Evolutionary conservation across 1,140 invertebrate species (phyloP).

Genomic region (Dryas iulia): DNA sequence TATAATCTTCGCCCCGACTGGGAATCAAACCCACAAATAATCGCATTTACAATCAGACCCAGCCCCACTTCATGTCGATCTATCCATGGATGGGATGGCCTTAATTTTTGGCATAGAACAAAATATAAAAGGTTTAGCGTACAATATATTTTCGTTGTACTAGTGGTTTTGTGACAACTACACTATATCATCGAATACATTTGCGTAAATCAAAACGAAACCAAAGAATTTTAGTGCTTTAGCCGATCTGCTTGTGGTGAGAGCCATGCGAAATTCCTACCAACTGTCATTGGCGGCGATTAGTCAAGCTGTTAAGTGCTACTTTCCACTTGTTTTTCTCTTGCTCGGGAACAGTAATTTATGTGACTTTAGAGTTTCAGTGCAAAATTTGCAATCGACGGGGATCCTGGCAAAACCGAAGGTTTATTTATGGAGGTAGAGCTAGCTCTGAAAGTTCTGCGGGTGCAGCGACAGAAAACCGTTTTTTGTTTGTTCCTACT

Average conservation of each 20-base stretch:
- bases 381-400: slow-evolving; percentile 72
- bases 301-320: slow-evolving; percentile 76
- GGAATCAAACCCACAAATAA: too few species aligned
- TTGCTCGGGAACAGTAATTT: slow-evolving; percentile 70
- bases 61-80: too few species aligned
- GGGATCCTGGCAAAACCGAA: slow-evolving; percentile 71
- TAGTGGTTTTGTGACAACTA: not conserved
- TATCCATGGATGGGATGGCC: too few species aligned
- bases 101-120: not conserved
- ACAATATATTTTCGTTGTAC: not conserved
- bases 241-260: slow-evolving; percentile 25
- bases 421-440: slow-evolving; percentile 75
- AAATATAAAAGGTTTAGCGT: not conserved
- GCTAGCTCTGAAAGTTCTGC: slow-evolving; percentile 70
- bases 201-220: slow-evolving; percentile 33
- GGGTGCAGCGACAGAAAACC: slow-evolving; percentile 49
- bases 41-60: too few species aligned
- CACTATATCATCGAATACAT: slow-evolving; percentile 28
- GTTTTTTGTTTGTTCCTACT: slow-evolving; percentile 53
- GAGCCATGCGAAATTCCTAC: slow-evolving; percentile 46
- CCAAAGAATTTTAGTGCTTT: slow-evolving; percentile 18
- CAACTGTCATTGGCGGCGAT: slow-evolving; percentile 71
- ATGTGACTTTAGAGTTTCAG: slow-evolving; percentile 76
- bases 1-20: too few species aligned
- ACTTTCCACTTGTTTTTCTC: slow-evolving; percentile 75